These are phyloP conservation scores for Antitype chi DNA, from an alignment of 2,888 invertebrate genomes.

Conservation along the genomic window DNA sequence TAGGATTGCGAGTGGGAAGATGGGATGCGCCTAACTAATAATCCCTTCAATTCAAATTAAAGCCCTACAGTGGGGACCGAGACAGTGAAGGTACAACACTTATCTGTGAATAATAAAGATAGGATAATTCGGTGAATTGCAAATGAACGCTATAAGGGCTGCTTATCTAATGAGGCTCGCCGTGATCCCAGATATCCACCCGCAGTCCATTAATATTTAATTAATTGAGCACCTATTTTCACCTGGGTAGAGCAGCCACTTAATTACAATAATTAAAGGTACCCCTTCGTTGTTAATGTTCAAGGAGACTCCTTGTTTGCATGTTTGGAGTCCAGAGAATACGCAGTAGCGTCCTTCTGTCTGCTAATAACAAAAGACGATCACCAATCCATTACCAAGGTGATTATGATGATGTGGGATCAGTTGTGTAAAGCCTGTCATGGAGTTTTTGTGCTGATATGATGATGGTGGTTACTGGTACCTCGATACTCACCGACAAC, in stretches of 20 bases:
- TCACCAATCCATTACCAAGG: slow-evolving; percentile 31
- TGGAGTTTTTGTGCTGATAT: slow-evolving; percentile 35
- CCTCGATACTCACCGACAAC: slow-evolving; percentile 93
- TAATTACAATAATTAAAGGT: slow-evolving; percentile 46
- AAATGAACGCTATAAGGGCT: slow-evolving; percentile 48
- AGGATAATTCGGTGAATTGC: slow-evolving; percentile 55
- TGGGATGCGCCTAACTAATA: slow-evolving; percentile 8
- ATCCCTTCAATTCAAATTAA: slow-evolving; percentile 28
- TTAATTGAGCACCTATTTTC: slow-evolving; percentile 56
- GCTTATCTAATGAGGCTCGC: slow-evolving; percentile 53
- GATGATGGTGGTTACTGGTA: slow-evolving; percentile 46
- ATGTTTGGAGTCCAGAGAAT: not conserved
- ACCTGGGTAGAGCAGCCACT: slow-evolving; percentile 40
- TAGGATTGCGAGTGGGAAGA: slow-evolving; percentile 7
- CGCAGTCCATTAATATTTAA: slow-evolving; percentile 48
- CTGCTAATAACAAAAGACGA: slow-evolving; percentile 11
- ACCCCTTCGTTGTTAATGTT: slow-evolving; percentile 25
- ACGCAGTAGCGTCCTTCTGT: not conserved
- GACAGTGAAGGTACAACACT: slow-evolving; percentile 31
- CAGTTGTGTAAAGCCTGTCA: slow-evolving; percentile 30
- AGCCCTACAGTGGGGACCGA: slow-evolving; percentile 6
- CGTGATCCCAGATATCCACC: slow-evolving; percentile 41
- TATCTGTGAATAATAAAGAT: slow-evolving; percentile 54
- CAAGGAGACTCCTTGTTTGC: not conserved
- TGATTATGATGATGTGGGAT: slow-evolving; percentile 24